Evolutionary conservation across 1,140 invertebrate genomes (phyloP), one percentile per base, ranked within the genome.

Genomic region (Zaprionus camerounensis): DNA sequence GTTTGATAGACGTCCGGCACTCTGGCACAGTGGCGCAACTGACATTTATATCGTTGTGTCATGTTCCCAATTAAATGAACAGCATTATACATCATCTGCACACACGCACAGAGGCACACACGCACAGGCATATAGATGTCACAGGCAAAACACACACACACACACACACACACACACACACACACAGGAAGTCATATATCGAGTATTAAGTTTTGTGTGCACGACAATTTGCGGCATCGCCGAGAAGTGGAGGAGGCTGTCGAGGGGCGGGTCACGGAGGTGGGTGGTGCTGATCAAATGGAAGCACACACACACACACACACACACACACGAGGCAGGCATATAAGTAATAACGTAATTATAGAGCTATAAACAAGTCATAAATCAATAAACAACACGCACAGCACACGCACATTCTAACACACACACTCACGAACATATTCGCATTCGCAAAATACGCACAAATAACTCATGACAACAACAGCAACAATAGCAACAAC

Each of bases 261-360:
- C 5, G 36, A 22, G 15, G 5, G 12, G 36, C 2, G 12, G 51
- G 53, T 1, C 28, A 31, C 7, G 28, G 15, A 55, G 49, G 12
- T 3, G 9, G 64, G 36, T 3, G 15, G 15, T 20, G 41, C 5
- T 51, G 46, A 11, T 51, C 34, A 31, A 26, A 31, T 22, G 62
- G 44, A 55, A 5, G 36, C 13, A 28, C 12, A 34, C 24, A 68
- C 57, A 9, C 28, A 31, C 28, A 28, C 28, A 31, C 31, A 28
- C 28, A 31, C 7, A 34, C 31, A 3, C 31, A 3, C 31, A 9
- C 7, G 31, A 41, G 57, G 4, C 51, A 53, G 46, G 26, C 68
- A 80, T 72, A 70, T 67, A 80, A 78, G 77, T 87, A 80, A 86
- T 83, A 88, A 90, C 76, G 78, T 88, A 88, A 88, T 88, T 88